phyloP scores from a whole-genome alignment of 1,140 invertebrate species.

The Dendroctonus ponderosae region DNA sequence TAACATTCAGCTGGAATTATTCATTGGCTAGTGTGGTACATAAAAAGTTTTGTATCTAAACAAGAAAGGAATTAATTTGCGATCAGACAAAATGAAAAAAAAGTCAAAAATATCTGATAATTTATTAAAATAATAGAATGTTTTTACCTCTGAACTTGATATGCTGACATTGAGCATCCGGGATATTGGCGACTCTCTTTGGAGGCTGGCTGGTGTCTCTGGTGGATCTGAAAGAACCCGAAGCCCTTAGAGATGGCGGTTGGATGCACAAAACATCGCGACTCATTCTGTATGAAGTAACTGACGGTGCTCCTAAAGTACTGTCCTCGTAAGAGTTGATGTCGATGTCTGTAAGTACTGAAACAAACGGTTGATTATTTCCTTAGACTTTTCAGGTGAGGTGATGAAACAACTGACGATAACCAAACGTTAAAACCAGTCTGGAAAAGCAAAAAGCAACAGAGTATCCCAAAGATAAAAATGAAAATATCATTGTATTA shows the following conservation, averaged over 20 bases:
- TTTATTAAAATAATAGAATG: too few species aligned
- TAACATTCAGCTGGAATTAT: too few species aligned
- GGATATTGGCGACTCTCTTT: conserved; percentile 33
- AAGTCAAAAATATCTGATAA: too few species aligned
- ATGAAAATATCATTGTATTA: not conserved
- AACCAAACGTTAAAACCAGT: not conserved
- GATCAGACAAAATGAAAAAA: too few species aligned
- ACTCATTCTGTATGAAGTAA: conserved; percentile 47
- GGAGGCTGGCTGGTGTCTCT: conserved; percentile 37
- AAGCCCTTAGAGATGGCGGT: conserved; percentile 42
- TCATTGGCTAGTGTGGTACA: too few species aligned
- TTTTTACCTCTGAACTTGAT: conserved; percentile 43
- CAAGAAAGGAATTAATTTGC: too few species aligned
- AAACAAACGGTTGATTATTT: conserved; percentile 21
- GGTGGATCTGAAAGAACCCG: conserved; percentile 43
- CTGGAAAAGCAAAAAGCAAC: not conserved
- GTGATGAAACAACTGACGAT: not conserved
- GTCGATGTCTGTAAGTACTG: conserved; percentile 49
- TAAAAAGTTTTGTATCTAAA: too few species aligned
- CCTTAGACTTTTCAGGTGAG: too few species aligned
- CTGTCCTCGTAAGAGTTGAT: conserved; percentile 47
- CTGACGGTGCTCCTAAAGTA: conserved; percentile 44
- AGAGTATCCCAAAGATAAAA: not conserved
- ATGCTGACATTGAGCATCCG: conserved; percentile 36
- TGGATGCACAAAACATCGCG: conserved; percentile 47